Percentiles rank a stretch among this genome's conserved stretches.
Conservation (phyloP, 2,113 vertebrate species). For the Corapipo altera region DNA sequence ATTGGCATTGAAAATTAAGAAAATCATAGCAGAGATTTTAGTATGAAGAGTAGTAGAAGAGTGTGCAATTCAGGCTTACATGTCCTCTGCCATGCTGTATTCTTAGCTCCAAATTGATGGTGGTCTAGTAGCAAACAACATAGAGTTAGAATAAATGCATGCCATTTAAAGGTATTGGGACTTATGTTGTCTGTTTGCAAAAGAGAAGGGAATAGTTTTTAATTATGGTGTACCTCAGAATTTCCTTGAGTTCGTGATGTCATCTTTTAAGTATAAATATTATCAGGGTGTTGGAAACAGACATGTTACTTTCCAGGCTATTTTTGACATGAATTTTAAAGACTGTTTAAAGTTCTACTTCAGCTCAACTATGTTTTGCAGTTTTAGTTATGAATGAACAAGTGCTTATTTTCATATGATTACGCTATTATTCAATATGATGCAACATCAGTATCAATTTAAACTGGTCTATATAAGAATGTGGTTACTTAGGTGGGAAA, state of each 20-base stretch:
- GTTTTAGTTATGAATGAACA: neutral
- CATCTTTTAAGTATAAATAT: fast-evolving
- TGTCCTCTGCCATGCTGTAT: neutral
- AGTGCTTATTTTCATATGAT: neutral
- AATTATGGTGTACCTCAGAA: neutral
- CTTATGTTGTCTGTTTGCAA: neutral
- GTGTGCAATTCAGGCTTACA: neutral
- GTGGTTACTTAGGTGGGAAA: neutral
- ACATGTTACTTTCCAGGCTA: neutral
- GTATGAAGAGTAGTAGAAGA: neutral
- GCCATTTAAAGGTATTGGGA: neutral
- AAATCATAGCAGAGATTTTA: neutral
- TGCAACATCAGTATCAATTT: neutral
- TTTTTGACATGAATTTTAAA: neutral
- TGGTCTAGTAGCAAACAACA: neutral
- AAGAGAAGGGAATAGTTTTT: neutral
- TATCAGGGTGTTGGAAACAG: neutral
- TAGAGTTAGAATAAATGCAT: neutral
- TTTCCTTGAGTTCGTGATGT: neutral
- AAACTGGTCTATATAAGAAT: neutral
- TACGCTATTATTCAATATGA: neutral
- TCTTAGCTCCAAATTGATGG: neutral
- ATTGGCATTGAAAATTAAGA: neutral
- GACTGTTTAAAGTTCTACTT: neutral
- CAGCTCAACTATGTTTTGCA: neutral